Percentiles rank a stretch among this genome's conserved stretches.
These are phyloP conservation scores for Venustaconcha ellipsiformis DNA, from an alignment of 1,140 invertebrate species.

Conservation along the genomic window DNA sequence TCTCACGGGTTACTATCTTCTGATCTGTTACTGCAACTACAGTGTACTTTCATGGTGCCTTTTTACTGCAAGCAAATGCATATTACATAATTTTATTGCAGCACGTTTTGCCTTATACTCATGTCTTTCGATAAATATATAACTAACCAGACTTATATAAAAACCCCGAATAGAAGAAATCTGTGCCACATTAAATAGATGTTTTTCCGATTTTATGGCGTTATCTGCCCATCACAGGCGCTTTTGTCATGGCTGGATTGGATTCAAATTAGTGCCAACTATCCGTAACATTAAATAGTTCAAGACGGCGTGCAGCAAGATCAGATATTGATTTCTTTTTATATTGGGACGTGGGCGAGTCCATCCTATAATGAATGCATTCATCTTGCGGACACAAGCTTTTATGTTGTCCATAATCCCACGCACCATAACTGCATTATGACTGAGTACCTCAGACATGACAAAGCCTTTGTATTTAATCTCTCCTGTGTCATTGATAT, in stretches of 20 bases:
- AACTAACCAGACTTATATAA: constrained; percentile 3
- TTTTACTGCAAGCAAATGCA: constrained; percentile 2
- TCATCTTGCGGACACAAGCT: constrained; percentile 5
- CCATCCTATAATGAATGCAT: constrained; percentile 36
- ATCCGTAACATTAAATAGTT: not conserved
- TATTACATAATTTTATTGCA: constrained; percentile 2
- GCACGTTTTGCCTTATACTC: not conserved
- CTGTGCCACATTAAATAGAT: constrained; percentile 11
- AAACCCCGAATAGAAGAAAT: constrained; percentile 13
- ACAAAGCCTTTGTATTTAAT: constrained; percentile 26
- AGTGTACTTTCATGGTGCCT: constrained; percentile 13
- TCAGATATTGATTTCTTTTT: constrained; percentile 12
- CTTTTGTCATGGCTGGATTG: constrained; percentile 21
- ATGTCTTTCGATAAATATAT: constrained; percentile 2
- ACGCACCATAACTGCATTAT: constrained; percentile 19
- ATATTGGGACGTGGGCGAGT: constrained; percentile 29
- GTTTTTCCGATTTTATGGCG: constrained; percentile 15
- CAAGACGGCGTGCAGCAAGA: not conserved
- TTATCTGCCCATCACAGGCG: constrained; percentile 28
- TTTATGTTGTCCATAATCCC: constrained; percentile 26
- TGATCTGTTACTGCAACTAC: not conserved
- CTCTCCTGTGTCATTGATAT: not conserved
- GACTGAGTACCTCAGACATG: constrained; percentile 9
- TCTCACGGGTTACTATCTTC: not conserved
- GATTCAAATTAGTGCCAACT: constrained; percentile 5